Evolutionary conservation across 2,113 vertebrate species (phyloP).

Genomic region (Mobula birostris): DNA sequence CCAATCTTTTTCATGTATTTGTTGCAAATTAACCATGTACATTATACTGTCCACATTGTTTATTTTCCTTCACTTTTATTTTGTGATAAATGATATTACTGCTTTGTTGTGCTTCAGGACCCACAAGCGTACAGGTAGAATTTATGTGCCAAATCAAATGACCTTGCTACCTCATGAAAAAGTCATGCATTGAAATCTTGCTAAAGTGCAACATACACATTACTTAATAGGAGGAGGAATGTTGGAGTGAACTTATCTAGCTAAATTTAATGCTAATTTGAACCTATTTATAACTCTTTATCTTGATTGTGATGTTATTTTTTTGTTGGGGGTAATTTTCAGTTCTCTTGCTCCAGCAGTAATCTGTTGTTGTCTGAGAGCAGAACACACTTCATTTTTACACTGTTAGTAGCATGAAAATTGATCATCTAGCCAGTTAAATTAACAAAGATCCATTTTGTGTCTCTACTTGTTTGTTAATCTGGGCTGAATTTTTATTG

Average conservation of each 20-base stretch:
- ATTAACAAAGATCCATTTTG: not conserved
- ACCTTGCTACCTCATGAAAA: slow-evolving; percentile 32
- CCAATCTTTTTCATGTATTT: not conserved
- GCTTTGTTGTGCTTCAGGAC: not conserved
- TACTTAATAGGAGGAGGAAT: not conserved
- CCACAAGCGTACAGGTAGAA: not conserved
- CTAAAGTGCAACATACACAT: not conserved
- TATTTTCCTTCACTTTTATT: not conserved
- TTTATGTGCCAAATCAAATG: not conserved
- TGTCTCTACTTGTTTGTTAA: not conserved
- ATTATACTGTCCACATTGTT: not conserved
- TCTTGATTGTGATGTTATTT: slow-evolving; percentile 1
- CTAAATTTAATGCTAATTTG: not conserved
- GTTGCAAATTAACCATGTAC: not conserved
- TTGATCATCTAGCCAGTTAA: not conserved
- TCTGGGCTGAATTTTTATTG: slow-evolving; percentile 8
- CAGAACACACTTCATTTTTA: not conserved
- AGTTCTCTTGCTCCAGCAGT: not conserved
- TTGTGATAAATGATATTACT: not conserved
- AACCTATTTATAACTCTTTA: not conserved
- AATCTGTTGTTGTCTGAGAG: not conserved
- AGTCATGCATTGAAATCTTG: not conserved
- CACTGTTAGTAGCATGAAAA: not conserved
- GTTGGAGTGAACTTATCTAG: not conserved
- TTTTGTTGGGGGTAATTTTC: slow-evolving; percentile 9